Percentiles rank a stretch among this genome's conserved stretches.
Evolutionary conservation across 2,113 vertebrate genomes (phyloP).

Genomic region (Odontophorus gujanensis): DNA sequence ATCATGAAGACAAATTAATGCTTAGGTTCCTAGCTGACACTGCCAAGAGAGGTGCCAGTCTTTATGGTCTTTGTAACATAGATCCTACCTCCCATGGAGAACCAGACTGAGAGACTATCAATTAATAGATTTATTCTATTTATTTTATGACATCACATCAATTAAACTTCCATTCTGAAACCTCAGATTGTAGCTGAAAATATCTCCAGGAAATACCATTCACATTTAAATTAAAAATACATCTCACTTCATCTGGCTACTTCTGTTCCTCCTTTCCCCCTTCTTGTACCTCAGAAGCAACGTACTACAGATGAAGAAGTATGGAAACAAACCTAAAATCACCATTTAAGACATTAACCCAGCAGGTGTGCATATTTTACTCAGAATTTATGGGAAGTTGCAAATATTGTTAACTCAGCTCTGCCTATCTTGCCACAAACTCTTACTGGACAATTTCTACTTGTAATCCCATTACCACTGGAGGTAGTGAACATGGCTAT

Average conservation of each 20-base stretch:
- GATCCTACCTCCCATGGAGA: slow-evolving; percentile 71
- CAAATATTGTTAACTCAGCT: slow-evolving; percentile 5
- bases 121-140: slow-evolving; percentile 74
- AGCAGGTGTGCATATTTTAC: slow-evolving; percentile 46
- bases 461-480: background rate
- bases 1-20: slow-evolving; percentile 48
- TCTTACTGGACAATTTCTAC: background rate
- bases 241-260: slow-evolving; percentile 58
- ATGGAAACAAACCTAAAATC: slow-evolving; percentile 45
- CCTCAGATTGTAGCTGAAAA: slow-evolving; percentile 48
- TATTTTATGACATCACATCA: slow-evolving; percentile 75
- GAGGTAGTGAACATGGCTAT: background rate
- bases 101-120: slow-evolving; percentile 69
- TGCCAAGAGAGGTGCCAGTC: slow-evolving; percentile 59
- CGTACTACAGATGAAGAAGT: slow-evolving; percentile 20
- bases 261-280: slow-evolving; percentile 42
- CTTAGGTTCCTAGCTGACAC: slow-evolving; percentile 28
- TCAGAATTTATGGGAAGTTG: slow-evolving; percentile 10
- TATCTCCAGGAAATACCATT: slow-evolving; percentile 57
- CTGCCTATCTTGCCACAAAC: background rate
- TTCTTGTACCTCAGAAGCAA: slow-evolving; percentile 22
- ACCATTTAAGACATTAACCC: slow-evolving; percentile 1
- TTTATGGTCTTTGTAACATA: slow-evolving; percentile 54
- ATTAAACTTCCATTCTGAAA: slow-evolving; percentile 67
- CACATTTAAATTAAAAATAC: slow-evolving; percentile 52